Evolutionary conservation across 2,888 invertebrate genomes (phyloP), one percentile per base, ranked within the genome.

Genomic region (Dynastes maya): DNA sequence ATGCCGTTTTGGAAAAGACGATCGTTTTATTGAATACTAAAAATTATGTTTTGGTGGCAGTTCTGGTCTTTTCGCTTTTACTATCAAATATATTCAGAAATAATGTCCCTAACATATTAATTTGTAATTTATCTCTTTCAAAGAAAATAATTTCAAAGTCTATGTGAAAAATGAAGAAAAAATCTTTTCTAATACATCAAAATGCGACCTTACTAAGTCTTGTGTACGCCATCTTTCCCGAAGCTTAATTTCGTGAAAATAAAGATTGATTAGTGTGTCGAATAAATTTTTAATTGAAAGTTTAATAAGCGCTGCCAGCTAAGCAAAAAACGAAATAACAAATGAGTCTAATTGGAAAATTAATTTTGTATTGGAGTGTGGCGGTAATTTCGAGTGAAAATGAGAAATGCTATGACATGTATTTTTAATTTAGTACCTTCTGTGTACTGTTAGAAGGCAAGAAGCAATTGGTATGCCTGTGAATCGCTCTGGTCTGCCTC

Each of bases 331-430:
- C 68, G 64, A 78, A 64, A 70, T 75, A 79, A 79, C 61, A 79
- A 79, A 79, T 79, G 77, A 77, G 77, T 79, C 77, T 79, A 79
- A 79, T 79, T 77, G 76, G 77, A 70, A 77, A 74, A 77, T 79
- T 79, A 79, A 79, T 79, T 79, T 77, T 79, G 77, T 77, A 79
- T 79, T 63, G 77, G 58, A 70, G 45, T 51, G 61, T 27, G 71
- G 51, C 40, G 67, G 77, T 71, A 45, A 61, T 70, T 77, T 71
- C 49, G 58, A 78, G 77, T 71, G 77, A 78, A 70, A 78, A 78
- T 78, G 77, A 78, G 77, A 71, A 70, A 68, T 71, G 77, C 70
- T 78, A 64, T 78, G 71, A 72, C 77, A 78, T 78, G 77, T 78
- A 78, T 78, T 78, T 78, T 78, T 78, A 78, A 78, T 78, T 78